These are phyloP conservation scores for Nephila pilipes DNA, from an alignment of 1,140 invertebrate genomes.

Conservation along the genomic window DNA sequence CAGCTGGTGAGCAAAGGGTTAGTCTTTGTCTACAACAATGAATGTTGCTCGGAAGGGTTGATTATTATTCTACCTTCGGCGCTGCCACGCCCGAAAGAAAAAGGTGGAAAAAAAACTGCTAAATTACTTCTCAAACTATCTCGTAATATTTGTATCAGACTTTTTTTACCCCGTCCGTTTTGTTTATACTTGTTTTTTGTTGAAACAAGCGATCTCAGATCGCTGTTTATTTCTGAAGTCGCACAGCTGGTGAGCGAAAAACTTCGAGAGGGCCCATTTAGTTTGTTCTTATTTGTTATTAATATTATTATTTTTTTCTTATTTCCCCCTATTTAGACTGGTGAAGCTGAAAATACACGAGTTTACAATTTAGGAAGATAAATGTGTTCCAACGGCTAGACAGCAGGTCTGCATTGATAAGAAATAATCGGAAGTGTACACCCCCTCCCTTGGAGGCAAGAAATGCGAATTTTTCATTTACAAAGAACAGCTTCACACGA, in stretches of 20 bases:
- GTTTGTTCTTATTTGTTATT: constrained; percentile 36
- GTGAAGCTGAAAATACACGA: constrained; percentile 54
- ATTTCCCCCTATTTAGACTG: constrained; percentile 51
- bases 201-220: constrained; percentile 52
- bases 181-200: constrained; percentile 40
- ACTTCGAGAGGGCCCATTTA: constrained; percentile 34
- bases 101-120: constrained; percentile 52
- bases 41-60: constrained; percentile 40
- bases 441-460: background rate
- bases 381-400: constrained; percentile 37
- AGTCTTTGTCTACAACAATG: constrained; percentile 70
- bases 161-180: constrained; percentile 53
- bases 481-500: constrained; percentile 44
- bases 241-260: constrained; percentile 71
- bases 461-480: constrained; percentile 28
- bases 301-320: constrained; percentile 14
- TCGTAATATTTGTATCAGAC: constrained; percentile 68
- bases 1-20: constrained; percentile 76
- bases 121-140: constrained; percentile 74
- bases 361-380: constrained; percentile 73
- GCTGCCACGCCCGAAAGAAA: constrained; percentile 62
- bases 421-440: constrained; percentile 56
- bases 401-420: constrained; percentile 72
- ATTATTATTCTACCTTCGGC: constrained; percentile 66
- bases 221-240: constrained; percentile 67